Evolutionary conservation across 2,888 invertebrate genomes (phyloP).

Genomic region (Scaptomyza reducta): DNA sequence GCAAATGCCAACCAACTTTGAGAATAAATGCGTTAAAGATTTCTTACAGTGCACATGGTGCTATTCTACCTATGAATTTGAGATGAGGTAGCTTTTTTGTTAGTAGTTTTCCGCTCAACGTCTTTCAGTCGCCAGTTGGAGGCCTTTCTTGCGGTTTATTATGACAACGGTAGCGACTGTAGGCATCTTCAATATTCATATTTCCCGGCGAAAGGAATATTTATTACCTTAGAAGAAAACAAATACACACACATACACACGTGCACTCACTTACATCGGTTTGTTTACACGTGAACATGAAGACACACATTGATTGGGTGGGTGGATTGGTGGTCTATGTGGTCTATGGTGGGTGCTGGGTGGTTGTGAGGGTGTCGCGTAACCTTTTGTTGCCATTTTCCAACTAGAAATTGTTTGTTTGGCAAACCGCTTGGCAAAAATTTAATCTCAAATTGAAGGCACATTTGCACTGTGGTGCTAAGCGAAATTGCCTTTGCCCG

Average conservation of each 20-base stretch:
- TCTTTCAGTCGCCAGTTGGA: constrained; percentile 32
- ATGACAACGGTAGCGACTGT: constrained; percentile 42
- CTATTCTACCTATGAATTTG: constrained; percentile 37
- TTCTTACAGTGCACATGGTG: constrained; percentile 34
- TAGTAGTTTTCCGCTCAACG: constrained; percentile 55
- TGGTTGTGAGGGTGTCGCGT: constrained; percentile 24
- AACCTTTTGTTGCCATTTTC: constrained; percentile 52
- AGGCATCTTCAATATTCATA: constrained; percentile 77
- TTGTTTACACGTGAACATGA: constrained; percentile 40
- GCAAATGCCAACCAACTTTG: too few species aligned
- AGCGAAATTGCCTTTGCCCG: constrained; percentile 45
- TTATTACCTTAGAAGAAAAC: constrained; percentile 59
- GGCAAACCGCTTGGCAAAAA: constrained; percentile 56
- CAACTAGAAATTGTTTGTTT: constrained; percentile 74
- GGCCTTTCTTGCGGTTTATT: constrained; percentile 60
- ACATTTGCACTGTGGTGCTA: constrained; percentile 42
- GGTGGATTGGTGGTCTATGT: background rate
- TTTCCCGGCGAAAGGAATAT: constrained; percentile 66
- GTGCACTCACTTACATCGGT: constrained; percentile 12
- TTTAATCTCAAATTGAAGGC: constrained; percentile 60
- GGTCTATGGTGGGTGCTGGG: background rate
- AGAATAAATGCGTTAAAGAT: background rate
- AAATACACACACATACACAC: constrained; percentile 25
- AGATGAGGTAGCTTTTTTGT: constrained; percentile 47
- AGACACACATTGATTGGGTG: constrained; percentile 38